Evolutionary conservation across 2,888 invertebrate species (phyloP).

Genomic region (Drosophila conformis): DNA sequence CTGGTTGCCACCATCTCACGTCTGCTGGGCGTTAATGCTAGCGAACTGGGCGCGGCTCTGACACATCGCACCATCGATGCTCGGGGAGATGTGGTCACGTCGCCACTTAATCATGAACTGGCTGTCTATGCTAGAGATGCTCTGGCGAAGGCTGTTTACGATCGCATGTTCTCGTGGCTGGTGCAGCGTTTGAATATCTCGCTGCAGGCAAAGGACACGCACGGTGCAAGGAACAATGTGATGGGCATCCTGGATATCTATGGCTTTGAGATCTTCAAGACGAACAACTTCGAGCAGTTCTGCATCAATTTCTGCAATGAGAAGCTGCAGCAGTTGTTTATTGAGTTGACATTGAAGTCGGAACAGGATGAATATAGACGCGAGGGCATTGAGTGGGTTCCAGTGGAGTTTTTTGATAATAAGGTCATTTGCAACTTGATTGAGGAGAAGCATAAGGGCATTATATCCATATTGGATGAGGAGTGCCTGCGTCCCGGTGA

Average conservation of each 20-base stretch:
- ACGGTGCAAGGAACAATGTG: constrained; percentile 87
- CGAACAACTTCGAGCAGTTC: constrained; percentile 93
- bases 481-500: constrained; percentile 96
- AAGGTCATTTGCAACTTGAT: constrained; percentile 97
- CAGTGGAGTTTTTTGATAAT: constrained; percentile 95
- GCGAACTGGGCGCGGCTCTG: constrained; percentile 89
- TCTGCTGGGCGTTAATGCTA: constrained; percentile 90
- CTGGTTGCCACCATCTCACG: constrained; percentile 88
- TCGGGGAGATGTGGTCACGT: constrained; percentile 92
- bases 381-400: constrained; percentile 96
- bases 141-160: constrained; percentile 95
- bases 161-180: constrained; percentile 95
- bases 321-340: constrained; percentile 97
- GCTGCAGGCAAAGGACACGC: constrained; percentile 87
- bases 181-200: constrained; percentile 92
- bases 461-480: constrained; percentile 94
- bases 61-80: constrained; percentile 95
- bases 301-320: constrained; percentile 98
- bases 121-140: constrained; percentile 95
- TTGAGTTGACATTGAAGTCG: constrained; percentile 94
- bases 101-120: constrained; percentile 92
- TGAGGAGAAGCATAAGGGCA: constrained; percentile 94
- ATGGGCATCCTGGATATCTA: constrained; percentile 97
- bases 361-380: constrained; percentile 96
- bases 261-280: constrained; percentile 96